A percentile compares a stretch with the other conserved stretches of the same genome.
Evolutionary conservation across 2,888 invertebrate genomes (phyloP).

Genomic region (Miltochrista miniata): DNA sequence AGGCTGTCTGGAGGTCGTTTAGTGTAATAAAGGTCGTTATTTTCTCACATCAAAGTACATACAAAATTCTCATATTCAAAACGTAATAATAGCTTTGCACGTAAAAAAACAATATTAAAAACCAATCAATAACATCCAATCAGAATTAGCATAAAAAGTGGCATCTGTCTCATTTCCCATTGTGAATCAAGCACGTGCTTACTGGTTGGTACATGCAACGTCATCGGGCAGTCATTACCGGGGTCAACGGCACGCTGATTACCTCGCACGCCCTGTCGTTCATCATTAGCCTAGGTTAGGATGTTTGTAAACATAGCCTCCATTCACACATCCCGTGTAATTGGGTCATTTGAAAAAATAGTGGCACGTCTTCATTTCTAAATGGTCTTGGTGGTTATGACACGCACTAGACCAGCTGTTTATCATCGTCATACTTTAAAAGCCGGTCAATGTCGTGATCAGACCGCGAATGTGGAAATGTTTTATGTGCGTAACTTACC

Average conservation of each 20-base stretch:
- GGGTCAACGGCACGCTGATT: constrained; percentile 80
- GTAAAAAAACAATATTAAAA: constrained; percentile 19
- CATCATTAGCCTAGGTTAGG: constrained; percentile 83
- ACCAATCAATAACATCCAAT: constrained; percentile 32
- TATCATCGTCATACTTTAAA: no score
- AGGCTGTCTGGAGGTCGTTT: no score
- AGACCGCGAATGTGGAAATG: no score
- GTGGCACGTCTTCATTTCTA: constrained; percentile 16
- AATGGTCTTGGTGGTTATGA: neutral
- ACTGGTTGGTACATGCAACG: constrained; percentile 67
- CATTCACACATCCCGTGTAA: constrained; percentile 67
- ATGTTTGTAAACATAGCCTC: constrained; percentile 80
- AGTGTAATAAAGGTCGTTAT: no score
- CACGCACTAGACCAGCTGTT: neutral
- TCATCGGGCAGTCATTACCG: constrained; percentile 82
- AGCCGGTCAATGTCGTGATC: no score
- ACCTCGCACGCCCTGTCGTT: constrained; percentile 79
- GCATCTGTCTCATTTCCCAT: constrained; percentile 57
- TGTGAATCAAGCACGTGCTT: constrained; percentile 58
- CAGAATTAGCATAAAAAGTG: constrained; percentile 38
- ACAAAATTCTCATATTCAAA: neutral
- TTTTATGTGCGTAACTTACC: no score
- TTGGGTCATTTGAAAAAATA: constrained; percentile 51
- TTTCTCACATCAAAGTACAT: no score
- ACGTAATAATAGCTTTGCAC: neutral